Evolutionary conservation across 2,888 invertebrate species (phyloP).

Genomic region (Pachydiplax longipennis): DNA sequence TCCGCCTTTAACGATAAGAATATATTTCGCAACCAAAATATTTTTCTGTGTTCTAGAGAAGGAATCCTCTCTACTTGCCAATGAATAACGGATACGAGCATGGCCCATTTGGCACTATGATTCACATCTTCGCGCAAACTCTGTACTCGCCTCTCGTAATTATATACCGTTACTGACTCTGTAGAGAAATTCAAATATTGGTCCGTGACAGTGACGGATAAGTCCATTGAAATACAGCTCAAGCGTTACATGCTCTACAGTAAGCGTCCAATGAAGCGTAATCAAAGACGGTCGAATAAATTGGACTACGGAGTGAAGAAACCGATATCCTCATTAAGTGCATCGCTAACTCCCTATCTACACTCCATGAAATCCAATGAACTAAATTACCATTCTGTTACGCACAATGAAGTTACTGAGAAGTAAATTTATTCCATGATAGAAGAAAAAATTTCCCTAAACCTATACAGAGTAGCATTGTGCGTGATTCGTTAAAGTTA

Average conservation of each 20-base stretch:
- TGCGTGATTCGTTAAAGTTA: too few relatives aligned
- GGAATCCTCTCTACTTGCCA: conserved; percentile 1
- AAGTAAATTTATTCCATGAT: background rate
- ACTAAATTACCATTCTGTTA: background rate
- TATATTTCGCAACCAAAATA: background rate
- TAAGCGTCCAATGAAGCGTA: background rate
- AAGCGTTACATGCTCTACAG: background rate
- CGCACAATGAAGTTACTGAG: background rate
- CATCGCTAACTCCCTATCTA: background rate
- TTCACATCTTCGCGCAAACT: conserved; percentile 6
- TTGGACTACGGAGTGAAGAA: background rate
- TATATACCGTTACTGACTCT: conserved; percentile 14
- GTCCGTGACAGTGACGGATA: background rate
- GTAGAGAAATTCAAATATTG: background rate
- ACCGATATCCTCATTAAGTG: background rate
- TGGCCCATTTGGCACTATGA: conserved; percentile 3
- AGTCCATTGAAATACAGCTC: background rate
- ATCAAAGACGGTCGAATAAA: background rate
- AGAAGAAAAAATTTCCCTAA: background rate
- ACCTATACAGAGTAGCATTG: background rate
- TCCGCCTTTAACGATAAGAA: background rate
- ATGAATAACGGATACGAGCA: conserved; percentile 1
- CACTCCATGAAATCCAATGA: background rate
- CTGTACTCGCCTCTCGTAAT: conserved; percentile 10
- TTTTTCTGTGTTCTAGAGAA: background rate